Evolutionary conservation across 2,113 vertebrate species (phyloP).

Genomic region (Dendrocopos noguchii): DNA sequence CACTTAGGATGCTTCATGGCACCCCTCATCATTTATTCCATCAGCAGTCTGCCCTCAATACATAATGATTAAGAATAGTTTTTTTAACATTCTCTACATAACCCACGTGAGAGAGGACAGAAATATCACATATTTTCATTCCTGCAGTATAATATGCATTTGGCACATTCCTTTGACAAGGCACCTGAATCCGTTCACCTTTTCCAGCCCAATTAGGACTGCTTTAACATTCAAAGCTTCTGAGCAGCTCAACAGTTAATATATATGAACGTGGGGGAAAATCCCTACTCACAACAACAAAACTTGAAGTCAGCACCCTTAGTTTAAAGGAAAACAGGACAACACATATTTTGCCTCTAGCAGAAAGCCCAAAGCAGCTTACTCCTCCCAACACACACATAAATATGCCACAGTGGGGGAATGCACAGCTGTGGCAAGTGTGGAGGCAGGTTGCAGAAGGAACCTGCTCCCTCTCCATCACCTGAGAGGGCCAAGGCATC

Average conservation of each 20-base stretch:
- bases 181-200: not conserved
- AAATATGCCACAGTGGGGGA: not conserved
- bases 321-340: not conserved
- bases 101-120: not conserved
- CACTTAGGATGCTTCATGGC: not conserved
- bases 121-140: not conserved
- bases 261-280: not conserved
- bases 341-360: not conserved
- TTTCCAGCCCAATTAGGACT: not conserved
- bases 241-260: not conserved
- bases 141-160: not conserved
- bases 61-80: not conserved
- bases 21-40: not conserved
- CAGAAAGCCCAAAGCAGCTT: not conserved
- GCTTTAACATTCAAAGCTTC: not conserved
- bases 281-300: not conserved
- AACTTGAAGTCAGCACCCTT: not conserved
- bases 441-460: not conserved
- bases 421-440: fast-evolving
- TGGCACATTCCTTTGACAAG: not conserved
- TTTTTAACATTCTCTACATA: not conserved
- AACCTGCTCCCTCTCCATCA: not conserved
- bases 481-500: not conserved
- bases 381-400: not conserved
- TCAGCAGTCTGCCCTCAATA: not conserved